Percentiles rank a stretch among this genome's conserved stretches.
These are phyloP conservation scores for Patella caerulea DNA, from an alignment of 2,888 invertebrate genomes.

Conservation along the genomic window DNA sequence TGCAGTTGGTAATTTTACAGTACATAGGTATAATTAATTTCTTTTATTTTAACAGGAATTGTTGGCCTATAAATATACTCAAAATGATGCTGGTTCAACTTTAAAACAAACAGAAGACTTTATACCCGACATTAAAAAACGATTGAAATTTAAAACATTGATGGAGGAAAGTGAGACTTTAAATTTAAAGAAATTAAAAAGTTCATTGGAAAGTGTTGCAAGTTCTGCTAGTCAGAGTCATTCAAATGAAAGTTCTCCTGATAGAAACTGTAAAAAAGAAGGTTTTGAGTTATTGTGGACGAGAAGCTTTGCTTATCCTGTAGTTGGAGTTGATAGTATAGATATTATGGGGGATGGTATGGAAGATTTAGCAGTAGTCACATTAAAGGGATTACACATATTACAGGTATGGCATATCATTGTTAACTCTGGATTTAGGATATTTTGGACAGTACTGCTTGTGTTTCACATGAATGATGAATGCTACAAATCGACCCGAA, in stretches of 20 bases:
- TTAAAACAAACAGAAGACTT: constrained; percentile 30
- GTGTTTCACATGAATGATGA: too few relatives aligned
- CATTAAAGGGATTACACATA: constrained; percentile 79
- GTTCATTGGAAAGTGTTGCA: too few relatives aligned
- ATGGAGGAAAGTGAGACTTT: background rate
- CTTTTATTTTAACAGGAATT: constrained; percentile 53
- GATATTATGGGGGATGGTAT: constrained; percentile 81
- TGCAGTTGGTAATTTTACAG: too few relatives aligned
- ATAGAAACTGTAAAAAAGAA: background rate
- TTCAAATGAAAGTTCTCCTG: background rate
- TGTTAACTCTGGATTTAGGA: too few relatives aligned
- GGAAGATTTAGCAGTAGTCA: constrained; percentile 78
- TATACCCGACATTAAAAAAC: background rate
- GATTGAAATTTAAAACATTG: too few relatives aligned
- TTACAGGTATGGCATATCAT: constrained; percentile 73
- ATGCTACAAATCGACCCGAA: too few relatives aligned
- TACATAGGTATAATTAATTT: constrained; percentile 20
- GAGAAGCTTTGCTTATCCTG: constrained; percentile 77
- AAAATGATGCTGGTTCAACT: too few relatives aligned
- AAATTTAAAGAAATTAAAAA: background rate
- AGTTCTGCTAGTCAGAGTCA: too few relatives aligned
- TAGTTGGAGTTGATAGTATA: constrained; percentile 77
- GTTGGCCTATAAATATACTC: constrained; percentile 59
- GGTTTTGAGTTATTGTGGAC: constrained; percentile 70
- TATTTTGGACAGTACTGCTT: too few relatives aligned